A percentile compares a stretch with the other conserved stretches of the same genome.
Conservation (phyloP, 2,113 vertebrate genomes). For the Nothoprocta perdicaria region DNA sequence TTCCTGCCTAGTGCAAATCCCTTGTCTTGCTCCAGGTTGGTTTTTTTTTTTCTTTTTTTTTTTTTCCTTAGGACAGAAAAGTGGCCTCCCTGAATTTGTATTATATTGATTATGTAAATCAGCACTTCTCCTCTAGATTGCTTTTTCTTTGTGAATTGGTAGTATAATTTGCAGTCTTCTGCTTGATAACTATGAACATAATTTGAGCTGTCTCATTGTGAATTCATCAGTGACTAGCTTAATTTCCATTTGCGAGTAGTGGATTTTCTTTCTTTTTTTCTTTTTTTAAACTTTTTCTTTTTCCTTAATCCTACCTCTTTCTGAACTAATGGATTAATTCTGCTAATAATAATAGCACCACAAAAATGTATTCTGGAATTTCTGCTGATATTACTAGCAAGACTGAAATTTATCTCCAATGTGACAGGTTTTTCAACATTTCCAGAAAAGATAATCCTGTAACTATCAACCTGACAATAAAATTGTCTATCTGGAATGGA, state of each 20-base stretch:
- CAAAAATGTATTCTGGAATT: conserved; percentile 59
- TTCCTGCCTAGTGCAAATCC: conserved; percentile 58
- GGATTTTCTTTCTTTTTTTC: background rate
- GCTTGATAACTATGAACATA: conserved; percentile 72
- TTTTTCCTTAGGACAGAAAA: conserved; percentile 54
- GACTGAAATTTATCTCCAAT: conserved; percentile 57
- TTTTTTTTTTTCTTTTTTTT: conserved; percentile 57
- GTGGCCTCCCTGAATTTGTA: conserved; percentile 68
- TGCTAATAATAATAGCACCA: conserved; percentile 54
- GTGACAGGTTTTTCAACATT: conserved; percentile 61
- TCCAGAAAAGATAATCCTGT: conserved; percentile 52
- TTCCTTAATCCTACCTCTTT: conserved; percentile 34
- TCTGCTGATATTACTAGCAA: background rate
- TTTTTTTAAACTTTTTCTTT: conserved; percentile 37
- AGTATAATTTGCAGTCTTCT: conserved; percentile 74
- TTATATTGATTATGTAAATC: conserved; percentile 78
- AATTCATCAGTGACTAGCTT: conserved; percentile 73
- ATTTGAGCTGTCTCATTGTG: conserved; percentile 77
- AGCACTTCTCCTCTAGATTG: conserved; percentile 73
- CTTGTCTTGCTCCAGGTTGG: conserved; percentile 33
- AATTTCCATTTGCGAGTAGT: conserved; percentile 74
- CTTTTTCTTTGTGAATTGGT: conserved; percentile 79
- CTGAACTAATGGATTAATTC: conserved; percentile 67
- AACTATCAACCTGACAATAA: conserved; percentile 55
- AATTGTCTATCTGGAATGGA: conserved; percentile 55